Evolutionary conservation across 2,888 invertebrate genomes (phyloP).

Genomic region (Tetranychus piercei): DNA sequence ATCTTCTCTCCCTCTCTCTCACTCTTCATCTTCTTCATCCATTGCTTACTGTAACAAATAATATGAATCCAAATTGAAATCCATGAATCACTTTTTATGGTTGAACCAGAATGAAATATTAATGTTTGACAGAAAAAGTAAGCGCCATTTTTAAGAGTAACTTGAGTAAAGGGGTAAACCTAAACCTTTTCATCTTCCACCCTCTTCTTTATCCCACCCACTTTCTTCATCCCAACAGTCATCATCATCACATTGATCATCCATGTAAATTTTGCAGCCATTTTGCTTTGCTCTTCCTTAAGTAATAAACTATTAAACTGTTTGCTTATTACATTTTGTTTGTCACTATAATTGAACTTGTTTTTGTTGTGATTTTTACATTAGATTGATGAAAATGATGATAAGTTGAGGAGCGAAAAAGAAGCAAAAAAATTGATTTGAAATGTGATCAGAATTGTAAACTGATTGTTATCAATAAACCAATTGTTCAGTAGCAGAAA

Average conservation of each 20-base stretch:
- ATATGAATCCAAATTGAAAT: background rate
- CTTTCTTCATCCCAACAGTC: background rate
- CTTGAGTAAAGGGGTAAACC: background rate
- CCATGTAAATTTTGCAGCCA: background rate
- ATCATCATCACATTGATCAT: background rate
- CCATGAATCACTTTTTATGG: background rate
- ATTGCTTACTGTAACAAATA: background rate
- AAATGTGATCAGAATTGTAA: background rate
- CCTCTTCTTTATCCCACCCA: background rate
- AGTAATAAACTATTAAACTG: no score
- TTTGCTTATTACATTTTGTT: no score
- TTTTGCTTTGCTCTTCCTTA: background rate
- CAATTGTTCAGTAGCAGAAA: background rate
- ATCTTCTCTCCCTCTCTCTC: background rate
- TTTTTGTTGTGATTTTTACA: background rate
- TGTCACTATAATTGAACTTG: background rate
- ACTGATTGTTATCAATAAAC: background rate
- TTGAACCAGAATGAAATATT: background rate
- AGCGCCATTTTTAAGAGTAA: background rate
- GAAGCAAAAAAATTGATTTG: background rate
- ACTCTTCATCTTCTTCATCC: no score
- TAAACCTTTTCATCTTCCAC: background rate
- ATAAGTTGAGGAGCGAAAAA: background rate
- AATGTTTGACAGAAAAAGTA: background rate
- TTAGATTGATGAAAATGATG: background rate